Evolutionary conservation across 2,113 vertebrate species (phyloP).

Genomic region (Lipophrys pholis): DNA sequence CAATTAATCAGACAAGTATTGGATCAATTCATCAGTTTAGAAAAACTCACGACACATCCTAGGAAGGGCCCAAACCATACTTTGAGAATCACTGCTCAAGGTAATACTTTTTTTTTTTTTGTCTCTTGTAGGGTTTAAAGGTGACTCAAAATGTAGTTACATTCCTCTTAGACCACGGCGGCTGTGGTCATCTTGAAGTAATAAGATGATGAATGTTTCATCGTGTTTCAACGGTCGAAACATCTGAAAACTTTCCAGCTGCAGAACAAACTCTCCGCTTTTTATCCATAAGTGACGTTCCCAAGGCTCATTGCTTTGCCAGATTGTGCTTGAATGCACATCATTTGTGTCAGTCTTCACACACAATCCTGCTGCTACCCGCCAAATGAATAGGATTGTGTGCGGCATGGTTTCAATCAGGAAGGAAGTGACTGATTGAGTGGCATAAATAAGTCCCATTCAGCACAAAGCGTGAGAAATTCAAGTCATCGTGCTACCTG

Average conservation of each 20-base stretch:
- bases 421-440: background rate
- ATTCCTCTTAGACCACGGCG: background rate
- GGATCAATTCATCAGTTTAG: too few species aligned
- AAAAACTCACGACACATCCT: too few species aligned
- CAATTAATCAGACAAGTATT: too few species aligned
- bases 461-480: background rate
- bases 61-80: too few species aligned
- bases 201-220: background rate
- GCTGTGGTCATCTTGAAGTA: background rate
- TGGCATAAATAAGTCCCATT: background rate
- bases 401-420: background rate
- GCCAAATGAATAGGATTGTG: background rate
- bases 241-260: background rate
- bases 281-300: background rate
- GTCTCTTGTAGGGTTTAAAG: background rate
- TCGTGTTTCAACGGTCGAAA: background rate
- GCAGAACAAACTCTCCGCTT: background rate
- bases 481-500: background rate
- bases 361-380: background rate
- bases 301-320: background rate
- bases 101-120: too few species aligned
- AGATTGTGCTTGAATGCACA: constrained; percentile 1
- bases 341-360: background rate
- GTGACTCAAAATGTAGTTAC: background rate
- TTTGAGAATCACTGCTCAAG: too few species aligned